Base-by-base conservation (phyloP, 2,888 invertebrate genomes). In the Merodon equestris region DNA sequence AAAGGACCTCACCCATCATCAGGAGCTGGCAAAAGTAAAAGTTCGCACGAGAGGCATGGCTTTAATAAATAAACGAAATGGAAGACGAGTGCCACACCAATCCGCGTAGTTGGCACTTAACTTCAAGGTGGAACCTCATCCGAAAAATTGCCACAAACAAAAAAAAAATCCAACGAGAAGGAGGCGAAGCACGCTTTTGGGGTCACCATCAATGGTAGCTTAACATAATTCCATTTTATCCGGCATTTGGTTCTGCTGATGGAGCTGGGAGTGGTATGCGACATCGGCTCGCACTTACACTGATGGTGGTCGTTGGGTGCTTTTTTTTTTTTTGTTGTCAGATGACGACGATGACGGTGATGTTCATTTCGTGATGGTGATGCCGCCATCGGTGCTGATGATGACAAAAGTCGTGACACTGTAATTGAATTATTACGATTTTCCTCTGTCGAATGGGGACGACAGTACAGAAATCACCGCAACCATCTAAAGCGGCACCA, bases 401-500 rank as follows among this genome's bases (percentile, higher is more conserved):
- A 79, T 74, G 73, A 79, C 73, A 79, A 79, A 79, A 79, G 79
- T 79, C 79, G 79, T 79, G 79, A 79, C 79, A 79, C 54, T 70
- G 64, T 79, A 79, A 79, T 79, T 79, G 79, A 79, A 79, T 79
- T 79, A 79, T 79, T 79, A 64, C 70, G 74, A 73, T 79, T 79
- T 79, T 79, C 74, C 48, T 44, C n/a, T 40, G 27, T 45, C 50
- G 45, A 79, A 79, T 79, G 79, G 68, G 79, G 79, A 74, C 27
- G 7, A 27, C 27, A 27, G 7, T 27, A 27, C 79, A 79, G 67
- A 64, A 70, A 70, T 76, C 76, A 67, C 63, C 73, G 63, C 57
- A 64, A 40, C 68, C 74, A 74, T 73, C 53, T 54, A 13, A 27
- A 27, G 7, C 2, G 7, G 7, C 2, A 27, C 2, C 2, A 27